A percentile compares a stretch with the other conserved stretches of the same genome.
phyloP scores from a whole-genome alignment of 2,888 invertebrate species.

The Macrostomum cliftonense region DNA sequence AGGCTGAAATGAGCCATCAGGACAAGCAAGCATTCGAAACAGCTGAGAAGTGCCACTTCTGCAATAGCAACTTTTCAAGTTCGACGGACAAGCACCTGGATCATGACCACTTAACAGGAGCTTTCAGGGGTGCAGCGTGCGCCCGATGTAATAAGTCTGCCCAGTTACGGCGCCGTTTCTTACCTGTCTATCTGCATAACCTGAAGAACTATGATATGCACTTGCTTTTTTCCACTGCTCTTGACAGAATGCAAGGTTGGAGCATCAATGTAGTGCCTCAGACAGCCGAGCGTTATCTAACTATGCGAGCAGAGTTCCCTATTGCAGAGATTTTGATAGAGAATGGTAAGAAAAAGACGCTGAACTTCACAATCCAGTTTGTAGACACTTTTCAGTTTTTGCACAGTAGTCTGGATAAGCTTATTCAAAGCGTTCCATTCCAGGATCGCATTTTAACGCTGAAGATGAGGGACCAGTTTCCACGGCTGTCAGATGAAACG shows the following conservation, averaged over 20 bases:
- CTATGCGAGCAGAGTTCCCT: background rate
- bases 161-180: background rate
- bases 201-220: conserved; percentile 1
- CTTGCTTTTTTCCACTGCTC: background rate
- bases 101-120: conserved; percentile 13
- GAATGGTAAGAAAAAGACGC: too few relatives aligned
- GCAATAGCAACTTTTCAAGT: too few relatives aligned
- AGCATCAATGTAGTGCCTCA: conserved; percentile 1
- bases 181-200: conserved; percentile 3
- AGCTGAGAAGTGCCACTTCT: too few relatives aligned
- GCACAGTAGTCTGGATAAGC: background rate
- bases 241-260: conserved; percentile 1
- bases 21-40: too few relatives aligned
- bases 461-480: too few relatives aligned
- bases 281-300: background rate
- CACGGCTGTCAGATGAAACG: too few relatives aligned
- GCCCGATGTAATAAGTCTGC: background rate
- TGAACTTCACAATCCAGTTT: background rate
- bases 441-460: too few relatives aligned
- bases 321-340: too few relatives aligned
- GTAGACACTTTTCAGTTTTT: background rate
- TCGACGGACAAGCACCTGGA: background rate
- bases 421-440: background rate
- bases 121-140: conserved; percentile 12
- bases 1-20: too few relatives aligned